Evolutionary conservation across 2,797 vertebrate species (phyloP), one percentile per base, ranked within the genome.

Genomic region (Miichthys miiuy): DNA sequence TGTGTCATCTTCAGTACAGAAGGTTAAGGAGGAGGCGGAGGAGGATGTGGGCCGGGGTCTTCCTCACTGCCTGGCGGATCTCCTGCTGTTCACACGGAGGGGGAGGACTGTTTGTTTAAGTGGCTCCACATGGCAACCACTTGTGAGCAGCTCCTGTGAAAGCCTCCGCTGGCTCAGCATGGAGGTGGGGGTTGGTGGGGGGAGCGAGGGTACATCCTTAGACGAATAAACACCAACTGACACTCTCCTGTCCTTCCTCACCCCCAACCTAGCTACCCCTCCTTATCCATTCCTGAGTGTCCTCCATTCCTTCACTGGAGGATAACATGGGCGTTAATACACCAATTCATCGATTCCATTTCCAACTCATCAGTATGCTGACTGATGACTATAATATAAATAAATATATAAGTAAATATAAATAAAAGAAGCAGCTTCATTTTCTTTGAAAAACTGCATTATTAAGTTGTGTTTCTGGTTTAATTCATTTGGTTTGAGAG

Each of bases 51-150:
- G 68, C 20, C 8, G 12, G 60, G 65, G 68, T 77, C 75, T 55
- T 81, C 56, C 75, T 79, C 6, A 2, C 63, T 67, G 63, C 62
- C 42, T 60, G 69, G 68, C 52, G 56, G 68, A 84, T 85, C 78
- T 80, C 76, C 41, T 79, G 71, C 61, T 50, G 66, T 85, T 91
- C 87, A 83, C 90, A 89, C 84, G 67, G 83, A 76, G 77, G 88
- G 83, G 85, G 84, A 51, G 81, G 72, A 68, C 64, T 88, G 86
- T 92, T 89, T 92, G 85, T 87, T 90, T 90, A 87, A 88, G 81
- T 76, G 80, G 79, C 82, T 87, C 80, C 11, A 62, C 88, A 90
- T 90, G 85, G 88, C 88, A 90, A 91, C 89, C 79, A 72, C 81
- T 91, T 90, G 75, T 79, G 84, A 91, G 82, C 63, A 20, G 82